Conservation (phyloP, 2,113 vertebrate genomes). For the Oreochromis tanganicae region DNA sequence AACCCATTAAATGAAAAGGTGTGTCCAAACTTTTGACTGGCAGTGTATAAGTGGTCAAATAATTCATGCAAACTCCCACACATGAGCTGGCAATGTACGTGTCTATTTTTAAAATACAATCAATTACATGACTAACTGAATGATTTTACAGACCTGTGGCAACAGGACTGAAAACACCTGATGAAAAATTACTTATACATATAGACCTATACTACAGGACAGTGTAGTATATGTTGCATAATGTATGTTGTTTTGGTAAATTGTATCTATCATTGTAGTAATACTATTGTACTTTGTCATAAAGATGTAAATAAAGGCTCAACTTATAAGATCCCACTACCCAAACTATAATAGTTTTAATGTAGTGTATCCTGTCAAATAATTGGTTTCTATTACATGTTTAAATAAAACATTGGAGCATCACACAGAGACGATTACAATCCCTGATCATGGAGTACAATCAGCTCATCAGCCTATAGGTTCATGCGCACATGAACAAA, state of each 20-base stretch:
- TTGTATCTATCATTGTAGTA: background rate
- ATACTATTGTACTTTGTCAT: background rate
- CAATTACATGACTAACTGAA: background rate
- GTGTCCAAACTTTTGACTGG: rapidly evolving
- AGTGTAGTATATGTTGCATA: background rate
- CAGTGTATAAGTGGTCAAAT: background rate
- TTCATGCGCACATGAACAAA: background rate
- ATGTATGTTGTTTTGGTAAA: background rate
- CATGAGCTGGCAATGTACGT: background rate
- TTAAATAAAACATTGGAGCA: background rate
- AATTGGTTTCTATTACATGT: background rate
- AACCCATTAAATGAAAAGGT: background rate
- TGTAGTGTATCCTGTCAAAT: background rate
- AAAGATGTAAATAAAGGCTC: background rate
- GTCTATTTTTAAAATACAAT: background rate
- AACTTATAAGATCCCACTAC: background rate
- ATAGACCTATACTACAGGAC: background rate
- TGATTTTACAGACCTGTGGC: background rate
- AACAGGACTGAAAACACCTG: background rate
- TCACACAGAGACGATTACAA: background rate
- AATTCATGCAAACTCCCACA: background rate
- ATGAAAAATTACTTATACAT: background rate
- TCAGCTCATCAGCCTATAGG: background rate
- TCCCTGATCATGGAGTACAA: background rate
- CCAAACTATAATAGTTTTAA: background rate